Percentiles rank a stretch among this genome's conserved stretches.
Conservation (phyloP, 2,888 invertebrate genomes). For the Cosmia trapezina region DNA sequence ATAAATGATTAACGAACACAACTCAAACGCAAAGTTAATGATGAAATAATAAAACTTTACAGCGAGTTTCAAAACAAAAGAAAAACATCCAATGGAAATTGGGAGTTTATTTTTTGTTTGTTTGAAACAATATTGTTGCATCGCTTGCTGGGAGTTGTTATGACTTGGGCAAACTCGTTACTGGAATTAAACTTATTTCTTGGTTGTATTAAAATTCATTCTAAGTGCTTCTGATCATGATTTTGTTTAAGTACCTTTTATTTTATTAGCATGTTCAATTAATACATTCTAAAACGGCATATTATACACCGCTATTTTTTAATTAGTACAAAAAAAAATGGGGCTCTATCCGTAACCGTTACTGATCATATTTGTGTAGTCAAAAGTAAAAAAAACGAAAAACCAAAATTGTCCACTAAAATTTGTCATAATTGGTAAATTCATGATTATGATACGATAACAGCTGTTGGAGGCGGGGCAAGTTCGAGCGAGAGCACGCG, state of each 20-base stretch:
- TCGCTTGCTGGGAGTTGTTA: slow-evolving; percentile 12
- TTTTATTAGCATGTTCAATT: neutral
- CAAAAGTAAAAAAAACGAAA: too few relatives aligned
- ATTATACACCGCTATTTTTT: too few relatives aligned
- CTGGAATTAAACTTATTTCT: neutral
- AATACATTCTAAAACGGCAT: neutral
- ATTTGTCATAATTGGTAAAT: too few relatives aligned
- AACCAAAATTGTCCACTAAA: too few relatives aligned
- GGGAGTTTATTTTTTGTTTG: slow-evolving; percentile 55
- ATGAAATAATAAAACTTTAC: slow-evolving; percentile 60
- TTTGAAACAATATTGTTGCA: slow-evolving; percentile 51
- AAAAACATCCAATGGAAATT: slow-evolving; percentile 49
- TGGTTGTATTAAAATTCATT: neutral
- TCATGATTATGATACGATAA: too few relatives aligned
- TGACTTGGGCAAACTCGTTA: slow-evolving; percentile 25
- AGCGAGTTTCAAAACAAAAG: slow-evolving; percentile 50
- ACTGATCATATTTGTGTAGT: too few relatives aligned
- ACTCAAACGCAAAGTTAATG: slow-evolving; percentile 57
- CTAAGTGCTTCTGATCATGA: neutral
- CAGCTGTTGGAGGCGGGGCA: too few relatives aligned
- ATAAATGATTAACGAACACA: slow-evolving; percentile 51
- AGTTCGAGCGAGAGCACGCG: too few relatives aligned
- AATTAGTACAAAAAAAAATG: too few relatives aligned
- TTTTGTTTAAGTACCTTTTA: neutral
- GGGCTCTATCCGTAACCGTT: too few relatives aligned